Conservation (phyloP, 2,797 vertebrate genomes). For the Syngnathus rostellatus region DNA sequence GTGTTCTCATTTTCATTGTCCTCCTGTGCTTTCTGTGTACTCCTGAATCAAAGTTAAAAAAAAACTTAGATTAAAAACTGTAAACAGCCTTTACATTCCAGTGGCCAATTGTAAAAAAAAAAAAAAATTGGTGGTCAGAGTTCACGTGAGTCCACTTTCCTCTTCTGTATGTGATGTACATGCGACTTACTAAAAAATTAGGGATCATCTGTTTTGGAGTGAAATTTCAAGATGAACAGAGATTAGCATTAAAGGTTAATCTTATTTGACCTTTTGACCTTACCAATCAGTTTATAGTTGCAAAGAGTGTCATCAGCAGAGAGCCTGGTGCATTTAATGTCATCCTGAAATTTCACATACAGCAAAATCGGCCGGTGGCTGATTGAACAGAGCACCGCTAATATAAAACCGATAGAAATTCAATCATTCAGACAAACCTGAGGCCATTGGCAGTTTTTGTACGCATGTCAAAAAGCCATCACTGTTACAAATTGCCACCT, state of each 20-base stretch:
- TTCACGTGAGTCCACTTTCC: slow-evolving; percentile 28
- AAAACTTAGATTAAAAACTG: slow-evolving; percentile 8
- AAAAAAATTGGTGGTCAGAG: slow-evolving; percentile 39
- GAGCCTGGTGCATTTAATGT: background rate
- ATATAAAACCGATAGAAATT: too few relatives aligned
- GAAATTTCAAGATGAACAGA: background rate
- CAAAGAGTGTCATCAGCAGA: background rate
- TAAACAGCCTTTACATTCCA: slow-evolving; percentile 61
- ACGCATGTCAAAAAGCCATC: too few relatives aligned
- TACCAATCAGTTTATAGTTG: too few relatives aligned
- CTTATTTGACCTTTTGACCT: background rate
- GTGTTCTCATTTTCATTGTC: background rate
- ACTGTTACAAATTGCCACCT: too few relatives aligned
- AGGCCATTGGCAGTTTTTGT: background rate
- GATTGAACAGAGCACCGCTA: too few relatives aligned
- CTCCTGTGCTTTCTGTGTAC: slow-evolving; percentile 11
- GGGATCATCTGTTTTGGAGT: background rate
- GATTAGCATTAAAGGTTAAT: background rate
- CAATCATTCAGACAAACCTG: background rate
- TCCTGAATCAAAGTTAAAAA: slow-evolving; percentile 8
- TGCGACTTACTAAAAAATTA: background rate
- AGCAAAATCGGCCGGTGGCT: too few relatives aligned
- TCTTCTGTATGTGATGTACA: background rate
- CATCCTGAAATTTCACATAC: background rate
- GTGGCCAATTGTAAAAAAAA: slow-evolving; percentile 42